A percentile compares a stretch with the other conserved stretches of the same genome.
phyloP scores from a whole-genome alignment of 2,888 invertebrate genomes.

The Netelia inedita region DNA sequence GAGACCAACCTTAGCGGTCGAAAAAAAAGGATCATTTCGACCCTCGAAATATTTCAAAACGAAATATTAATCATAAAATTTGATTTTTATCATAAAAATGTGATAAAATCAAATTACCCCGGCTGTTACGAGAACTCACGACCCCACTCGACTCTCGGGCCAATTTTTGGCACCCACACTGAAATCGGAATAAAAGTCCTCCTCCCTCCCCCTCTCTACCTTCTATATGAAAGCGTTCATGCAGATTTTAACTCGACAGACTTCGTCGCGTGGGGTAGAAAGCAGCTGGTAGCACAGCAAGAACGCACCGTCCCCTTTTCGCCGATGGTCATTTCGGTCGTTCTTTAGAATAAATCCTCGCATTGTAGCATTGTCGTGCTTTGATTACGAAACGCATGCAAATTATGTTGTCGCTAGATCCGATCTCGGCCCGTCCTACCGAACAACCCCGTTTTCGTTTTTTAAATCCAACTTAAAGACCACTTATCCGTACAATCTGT shows the following conservation, averaged over 20 bases:
- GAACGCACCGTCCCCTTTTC: slow-evolving; percentile 28
- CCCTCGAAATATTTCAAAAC: neutral
- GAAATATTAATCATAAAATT: neutral
- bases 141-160: slow-evolving; percentile 29
- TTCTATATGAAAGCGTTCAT: slow-evolving; percentile 24
- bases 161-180: slow-evolving; percentile 9
- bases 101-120: neutral
- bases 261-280: slow-evolving; percentile 50
- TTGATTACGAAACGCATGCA: slow-evolving; percentile 29
- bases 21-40: neutral
- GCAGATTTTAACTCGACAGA: slow-evolving; percentile 44
- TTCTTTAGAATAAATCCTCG: slow-evolving; percentile 48
- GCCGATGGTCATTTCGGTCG: slow-evolving; percentile 50
- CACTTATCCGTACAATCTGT: neutral
- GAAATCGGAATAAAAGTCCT: slow-evolving; percentile 40
- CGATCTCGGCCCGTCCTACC: slow-evolving; percentile 17
- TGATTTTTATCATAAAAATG: too few relatives aligned
- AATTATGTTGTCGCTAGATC: slow-evolving; percentile 43
- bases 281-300: slow-evolving; percentile 22
- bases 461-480: slow-evolving; percentile 1
- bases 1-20: neutral
- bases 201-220: neutral
- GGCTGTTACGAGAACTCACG: slow-evolving; percentile 1
- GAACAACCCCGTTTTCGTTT: neutral
- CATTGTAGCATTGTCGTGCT: slow-evolving; percentile 38